Conservation (phyloP, 2,113 vertebrate species). For the Lipophrys pholis region DNA sequence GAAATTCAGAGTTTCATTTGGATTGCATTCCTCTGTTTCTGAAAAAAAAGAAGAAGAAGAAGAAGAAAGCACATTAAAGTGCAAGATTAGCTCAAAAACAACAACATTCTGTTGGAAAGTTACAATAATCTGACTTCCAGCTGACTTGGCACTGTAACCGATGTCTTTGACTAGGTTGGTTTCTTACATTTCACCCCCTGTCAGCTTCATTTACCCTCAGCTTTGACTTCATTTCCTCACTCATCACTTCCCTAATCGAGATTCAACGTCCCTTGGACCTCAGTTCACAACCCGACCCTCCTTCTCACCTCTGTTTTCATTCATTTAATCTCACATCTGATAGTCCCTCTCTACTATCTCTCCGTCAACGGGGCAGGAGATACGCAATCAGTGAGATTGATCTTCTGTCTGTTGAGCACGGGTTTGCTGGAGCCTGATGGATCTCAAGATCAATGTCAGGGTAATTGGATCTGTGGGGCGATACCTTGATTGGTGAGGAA, state of each 20-base stretch:
- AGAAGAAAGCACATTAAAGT: neutral
- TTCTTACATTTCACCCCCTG: constrained; percentile 11
- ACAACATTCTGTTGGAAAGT: neutral
- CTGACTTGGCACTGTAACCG: constrained; percentile 2
- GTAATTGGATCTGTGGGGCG: constrained; percentile 62
- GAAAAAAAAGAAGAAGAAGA: neutral
- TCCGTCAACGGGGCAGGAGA: constrained; percentile 54
- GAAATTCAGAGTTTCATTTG: neutral
- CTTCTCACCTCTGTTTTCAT: constrained; percentile 25
- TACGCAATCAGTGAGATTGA: constrained; percentile 67
- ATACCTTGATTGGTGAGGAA: constrained; percentile 54
- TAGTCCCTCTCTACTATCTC: constrained; percentile 26
- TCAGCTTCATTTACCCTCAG: constrained; percentile 27
- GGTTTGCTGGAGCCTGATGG: constrained; percentile 41
- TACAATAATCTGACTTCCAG: constrained; percentile 5
- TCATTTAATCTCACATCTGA: constrained; percentile 59
- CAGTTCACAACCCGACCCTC: neutral
- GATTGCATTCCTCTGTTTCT: neutral
- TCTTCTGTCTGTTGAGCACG: constrained; percentile 62
- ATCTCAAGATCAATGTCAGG: constrained; percentile 65
- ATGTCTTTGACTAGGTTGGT: constrained; percentile 7
- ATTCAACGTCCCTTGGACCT: constrained; percentile 41
- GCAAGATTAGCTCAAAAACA: neutral
- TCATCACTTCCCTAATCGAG: constrained; percentile 30
- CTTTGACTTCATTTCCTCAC: constrained; percentile 35